phyloP scores from a whole-genome alignment of 2,797 vertebrate genomes.

The Caiman crocodilus region DNA sequence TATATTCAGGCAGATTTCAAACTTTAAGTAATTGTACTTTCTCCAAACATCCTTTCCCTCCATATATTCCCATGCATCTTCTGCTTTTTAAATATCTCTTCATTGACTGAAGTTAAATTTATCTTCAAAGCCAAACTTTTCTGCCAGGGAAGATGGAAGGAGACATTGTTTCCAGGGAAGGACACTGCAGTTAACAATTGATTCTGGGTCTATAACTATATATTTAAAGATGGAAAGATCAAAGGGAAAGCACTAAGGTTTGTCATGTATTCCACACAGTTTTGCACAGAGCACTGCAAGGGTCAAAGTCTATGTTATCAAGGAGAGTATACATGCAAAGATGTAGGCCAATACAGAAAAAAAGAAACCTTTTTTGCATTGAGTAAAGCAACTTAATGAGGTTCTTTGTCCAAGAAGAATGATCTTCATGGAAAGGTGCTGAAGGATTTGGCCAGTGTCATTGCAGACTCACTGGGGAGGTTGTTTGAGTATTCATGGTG shows the following conservation, averaged over 20 bases:
- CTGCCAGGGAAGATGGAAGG: not conserved
- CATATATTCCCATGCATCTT: not conserved
- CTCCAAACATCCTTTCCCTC: not conserved
- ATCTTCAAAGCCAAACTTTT: not conserved
- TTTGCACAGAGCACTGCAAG: not conserved
- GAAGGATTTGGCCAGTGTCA: too few relatives aligned
- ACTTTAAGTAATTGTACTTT: not conserved
- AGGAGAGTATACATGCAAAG: not conserved
- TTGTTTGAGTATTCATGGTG: too few relatives aligned
- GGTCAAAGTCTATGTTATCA: not conserved
- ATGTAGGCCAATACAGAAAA: not conserved
- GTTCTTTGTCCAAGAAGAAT: too few relatives aligned
- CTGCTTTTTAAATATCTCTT: not conserved
- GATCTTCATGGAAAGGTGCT: too few relatives aligned
- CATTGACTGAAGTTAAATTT: not conserved
- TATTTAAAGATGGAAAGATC: not conserved
- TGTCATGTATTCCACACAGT: not conserved
- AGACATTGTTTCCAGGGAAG: not conserved
- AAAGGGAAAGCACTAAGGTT: not conserved
- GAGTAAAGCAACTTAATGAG: too few relatives aligned
- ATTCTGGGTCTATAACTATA: not conserved
- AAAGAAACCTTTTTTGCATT: not conserved
- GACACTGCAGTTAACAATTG: not conserved
- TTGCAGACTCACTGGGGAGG: too few relatives aligned
- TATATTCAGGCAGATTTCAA: constrained; percentile 34